phyloP scores from a whole-genome alignment of 2,797 vertebrate genomes.

The Cyclopterus lumpus region DNA sequence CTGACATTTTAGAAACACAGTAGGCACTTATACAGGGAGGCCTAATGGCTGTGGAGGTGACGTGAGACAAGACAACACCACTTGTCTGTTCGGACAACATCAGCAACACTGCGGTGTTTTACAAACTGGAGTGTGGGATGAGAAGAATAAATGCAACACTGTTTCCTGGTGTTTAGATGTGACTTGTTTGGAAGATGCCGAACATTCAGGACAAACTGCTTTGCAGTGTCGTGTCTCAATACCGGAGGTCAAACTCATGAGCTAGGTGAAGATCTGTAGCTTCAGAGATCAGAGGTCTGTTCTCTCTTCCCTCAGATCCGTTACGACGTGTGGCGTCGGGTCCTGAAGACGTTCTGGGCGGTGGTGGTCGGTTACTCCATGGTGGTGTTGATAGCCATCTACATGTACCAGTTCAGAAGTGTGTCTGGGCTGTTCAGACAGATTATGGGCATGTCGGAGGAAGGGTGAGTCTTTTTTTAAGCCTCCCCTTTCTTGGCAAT shows the following conservation, averaged over 20 bases:
- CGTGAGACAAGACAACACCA: conserved; percentile 39
- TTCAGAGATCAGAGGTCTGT: not conserved
- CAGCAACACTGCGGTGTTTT: conserved; percentile 45
- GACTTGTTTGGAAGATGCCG: not conserved
- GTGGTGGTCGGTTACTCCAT: conserved; percentile 85
- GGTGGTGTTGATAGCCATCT: conserved; percentile 83
- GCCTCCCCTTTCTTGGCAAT: not conserved
- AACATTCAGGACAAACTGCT: not conserved
- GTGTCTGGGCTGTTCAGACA: conserved; percentile 83
- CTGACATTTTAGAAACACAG: conserved; percentile 72
- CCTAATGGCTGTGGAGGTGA: conserved; percentile 68
- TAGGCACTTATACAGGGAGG: conserved; percentile 70
- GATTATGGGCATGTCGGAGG: conserved; percentile 86
- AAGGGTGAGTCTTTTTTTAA: conserved; percentile 72
- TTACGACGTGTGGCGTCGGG: conserved; percentile 78
- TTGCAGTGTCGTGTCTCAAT: not conserved
- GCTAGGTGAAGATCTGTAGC: not conserved
- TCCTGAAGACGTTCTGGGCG: conserved; percentile 84
- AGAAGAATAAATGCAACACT: conserved; percentile 2
- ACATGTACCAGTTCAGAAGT: conserved; percentile 86
- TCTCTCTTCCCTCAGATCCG: conserved; percentile 62
- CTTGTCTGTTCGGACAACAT: conserved; percentile 51
- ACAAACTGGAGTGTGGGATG: conserved; percentile 21
- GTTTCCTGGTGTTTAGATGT: not conserved
- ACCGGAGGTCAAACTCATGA: conserved; percentile 1